These are phyloP conservation scores for Connochaetes taurinus DNA, from an alignment of 2,113 vertebrate species.

Conservation along the genomic window DNA sequence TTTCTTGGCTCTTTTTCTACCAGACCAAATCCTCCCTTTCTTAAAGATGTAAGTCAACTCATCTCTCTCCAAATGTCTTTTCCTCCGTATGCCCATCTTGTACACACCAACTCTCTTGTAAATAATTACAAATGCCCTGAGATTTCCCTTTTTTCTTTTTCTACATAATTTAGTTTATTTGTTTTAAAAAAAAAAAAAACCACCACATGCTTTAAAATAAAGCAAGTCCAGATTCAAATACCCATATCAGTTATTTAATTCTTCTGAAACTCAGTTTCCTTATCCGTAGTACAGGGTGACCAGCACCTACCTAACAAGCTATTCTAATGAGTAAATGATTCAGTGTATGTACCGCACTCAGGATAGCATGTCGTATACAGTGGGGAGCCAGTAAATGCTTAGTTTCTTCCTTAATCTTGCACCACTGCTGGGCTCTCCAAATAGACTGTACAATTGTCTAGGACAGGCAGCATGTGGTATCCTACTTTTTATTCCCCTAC, in stretches of 20 bases:
- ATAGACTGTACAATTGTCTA: neutral
- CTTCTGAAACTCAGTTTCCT: neutral
- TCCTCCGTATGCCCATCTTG: neutral
- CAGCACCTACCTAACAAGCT: neutral
- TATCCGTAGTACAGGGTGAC: neutral
- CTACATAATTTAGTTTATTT: constrained; percentile 5
- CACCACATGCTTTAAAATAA: neutral
- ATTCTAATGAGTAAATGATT: neutral
- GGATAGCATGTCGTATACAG: neutral
- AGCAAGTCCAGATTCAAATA: neutral
- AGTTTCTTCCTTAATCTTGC: neutral
- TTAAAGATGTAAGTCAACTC: neutral
- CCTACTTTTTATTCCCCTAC: neutral
- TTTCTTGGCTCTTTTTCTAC: neutral
- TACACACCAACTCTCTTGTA: neutral
- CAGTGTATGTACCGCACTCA: neutral
- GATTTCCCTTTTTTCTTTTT: neutral
- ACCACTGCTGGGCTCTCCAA: neutral
- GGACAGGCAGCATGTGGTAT: neutral
- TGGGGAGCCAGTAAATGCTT: neutral
- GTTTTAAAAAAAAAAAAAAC: neutral
- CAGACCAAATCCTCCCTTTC: neutral
- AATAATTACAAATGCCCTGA: neutral
- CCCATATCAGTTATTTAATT: neutral
- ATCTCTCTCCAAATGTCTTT: neutral